Percentiles rank a stretch among this genome's conserved stretches.
These are phyloP conservation scores for Nemapogon koenigi DNA, from an alignment of 2,888 invertebrate species.

Conservation along the genomic window DNA sequence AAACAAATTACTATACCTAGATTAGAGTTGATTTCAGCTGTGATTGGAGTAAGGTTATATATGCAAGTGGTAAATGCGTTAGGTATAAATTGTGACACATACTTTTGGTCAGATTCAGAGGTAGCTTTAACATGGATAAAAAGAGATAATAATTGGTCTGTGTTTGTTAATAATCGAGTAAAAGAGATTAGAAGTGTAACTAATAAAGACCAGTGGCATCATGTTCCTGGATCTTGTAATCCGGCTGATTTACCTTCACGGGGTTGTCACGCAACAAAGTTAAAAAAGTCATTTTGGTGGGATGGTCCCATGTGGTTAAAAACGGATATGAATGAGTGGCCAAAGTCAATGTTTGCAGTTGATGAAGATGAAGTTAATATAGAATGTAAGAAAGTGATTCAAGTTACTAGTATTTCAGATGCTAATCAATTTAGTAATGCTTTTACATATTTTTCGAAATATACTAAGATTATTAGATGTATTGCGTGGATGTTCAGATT, in stretches of 20 bases:
- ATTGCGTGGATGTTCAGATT: constrained; percentile 8
- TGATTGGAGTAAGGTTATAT: constrained; percentile 1
- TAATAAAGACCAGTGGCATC: constrained; percentile 5
- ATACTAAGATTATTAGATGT: constrained; percentile 9
- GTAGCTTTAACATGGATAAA: constrained; percentile 4
- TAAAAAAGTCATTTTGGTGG: constrained; percentile 7
- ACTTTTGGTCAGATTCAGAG: constrained; percentile 3
- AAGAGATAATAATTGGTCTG: constrained; percentile 1
- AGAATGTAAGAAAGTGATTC: background rate
- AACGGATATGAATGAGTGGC: background rate
- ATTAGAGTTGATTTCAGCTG: constrained; percentile 4
- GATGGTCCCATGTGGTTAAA: constrained; percentile 11
- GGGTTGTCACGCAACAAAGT: constrained; percentile 5
- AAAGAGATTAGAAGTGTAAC: constrained; percentile 5
- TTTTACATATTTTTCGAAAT: constrained; percentile 8
- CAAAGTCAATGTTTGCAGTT: background rate
- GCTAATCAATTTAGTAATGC: background rate
- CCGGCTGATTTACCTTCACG: constrained; percentile 11
- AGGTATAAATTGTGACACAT: background rate
- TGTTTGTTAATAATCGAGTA: constrained; percentile 11
- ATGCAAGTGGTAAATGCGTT: constrained; percentile 1
- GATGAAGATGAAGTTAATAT: background rate
- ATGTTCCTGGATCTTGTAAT: constrained; percentile 8
- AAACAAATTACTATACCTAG: constrained; percentile 7
- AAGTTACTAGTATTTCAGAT: background rate